A percentile compares a stretch with the other conserved stretches of the same genome.
Evolutionary conservation across 2,888 invertebrate species (phyloP).

Genomic region (Spialia ferax): DNA sequence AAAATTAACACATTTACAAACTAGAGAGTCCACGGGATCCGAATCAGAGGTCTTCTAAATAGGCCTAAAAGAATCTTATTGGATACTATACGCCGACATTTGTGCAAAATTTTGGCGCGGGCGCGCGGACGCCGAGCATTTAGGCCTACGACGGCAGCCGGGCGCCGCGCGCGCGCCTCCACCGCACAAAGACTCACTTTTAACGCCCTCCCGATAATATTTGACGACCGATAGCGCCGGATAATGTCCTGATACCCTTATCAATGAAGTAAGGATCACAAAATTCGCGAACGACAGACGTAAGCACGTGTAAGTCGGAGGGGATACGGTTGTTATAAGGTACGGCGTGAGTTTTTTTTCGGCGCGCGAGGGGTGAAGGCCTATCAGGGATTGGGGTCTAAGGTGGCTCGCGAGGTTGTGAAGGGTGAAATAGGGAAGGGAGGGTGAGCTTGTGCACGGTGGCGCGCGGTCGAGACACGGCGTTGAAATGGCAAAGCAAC

Average conservation of each 20-base stretch:
- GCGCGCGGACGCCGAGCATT: slow-evolving; percentile 61
- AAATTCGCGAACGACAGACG: slow-evolving; percentile 28
- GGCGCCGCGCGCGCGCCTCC: slow-evolving; percentile 49
- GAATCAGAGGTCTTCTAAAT: slow-evolving; percentile 63
- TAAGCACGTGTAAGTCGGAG: slow-evolving; percentile 38
- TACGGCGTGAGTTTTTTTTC: too few species aligned
- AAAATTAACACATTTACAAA: slow-evolving; percentile 60
- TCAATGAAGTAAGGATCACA: slow-evolving; percentile 36
- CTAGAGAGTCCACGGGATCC: slow-evolving; percentile 51
- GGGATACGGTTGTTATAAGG: slow-evolving; percentile 10
- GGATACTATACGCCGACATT: slow-evolving; percentile 57
- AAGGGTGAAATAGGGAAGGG: slow-evolving; percentile 38
- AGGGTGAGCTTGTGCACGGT: slow-evolving; percentile 45
- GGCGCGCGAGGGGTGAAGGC: not conserved
- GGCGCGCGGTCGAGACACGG: slow-evolving; percentile 65
- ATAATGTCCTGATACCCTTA: slow-evolving; percentile 60
- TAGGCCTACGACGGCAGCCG: slow-evolving; percentile 68
- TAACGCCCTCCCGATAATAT: slow-evolving; percentile 50
- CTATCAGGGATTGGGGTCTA: slow-evolving; percentile 6
- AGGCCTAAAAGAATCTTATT: slow-evolving; percentile 85
- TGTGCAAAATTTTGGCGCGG: slow-evolving; percentile 76
- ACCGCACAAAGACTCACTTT: slow-evolving; percentile 42
- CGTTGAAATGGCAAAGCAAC: slow-evolving; percentile 73
- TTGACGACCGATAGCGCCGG: slow-evolving; percentile 1
- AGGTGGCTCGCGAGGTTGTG: slow-evolving; percentile 37